Evolutionary conservation across 1,140 invertebrate species (phyloP).

Genomic region (Drosophila albomicans): DNA sequence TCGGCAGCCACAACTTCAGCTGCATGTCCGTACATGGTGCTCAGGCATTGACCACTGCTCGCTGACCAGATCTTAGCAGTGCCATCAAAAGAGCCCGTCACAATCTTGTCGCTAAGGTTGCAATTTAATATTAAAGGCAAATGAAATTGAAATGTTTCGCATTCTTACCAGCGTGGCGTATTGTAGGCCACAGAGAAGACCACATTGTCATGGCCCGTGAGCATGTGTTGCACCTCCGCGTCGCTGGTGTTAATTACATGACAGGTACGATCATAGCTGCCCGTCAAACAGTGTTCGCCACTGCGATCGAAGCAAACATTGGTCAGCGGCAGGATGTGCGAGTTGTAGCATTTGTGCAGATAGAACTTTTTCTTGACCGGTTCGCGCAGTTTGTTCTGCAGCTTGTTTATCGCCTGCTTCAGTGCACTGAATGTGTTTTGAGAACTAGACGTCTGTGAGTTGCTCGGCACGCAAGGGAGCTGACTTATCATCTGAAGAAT

Average conservation of each 20-base stretch:
- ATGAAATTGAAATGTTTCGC: not conserved
- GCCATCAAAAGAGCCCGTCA: constrained; percentile 93
- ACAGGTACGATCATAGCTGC: constrained; percentile 94
- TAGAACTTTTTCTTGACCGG: constrained; percentile 88
- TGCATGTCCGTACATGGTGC: constrained; percentile 90
- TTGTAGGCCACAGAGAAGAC: constrained; percentile 93
- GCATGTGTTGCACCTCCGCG: constrained; percentile 89
- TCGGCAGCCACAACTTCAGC: constrained; percentile 90
- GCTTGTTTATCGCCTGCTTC: constrained; percentile 85
- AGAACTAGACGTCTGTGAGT: constrained; percentile 38
- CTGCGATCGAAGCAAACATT: constrained; percentile 91
- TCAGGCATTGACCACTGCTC: constrained; percentile 88
- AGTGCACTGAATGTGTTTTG: constrained; percentile 75
- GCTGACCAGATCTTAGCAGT: constrained; percentile 89
- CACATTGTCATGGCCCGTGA: constrained; percentile 92
- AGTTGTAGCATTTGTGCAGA: constrained; percentile 89
- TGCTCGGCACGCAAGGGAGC: constrained; percentile 19
- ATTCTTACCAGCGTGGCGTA: constrained; percentile 89
- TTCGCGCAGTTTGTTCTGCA: constrained; percentile 86
- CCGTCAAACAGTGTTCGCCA: constrained; percentile 91
- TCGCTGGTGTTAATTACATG: constrained; percentile 92
- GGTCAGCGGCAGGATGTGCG: constrained; percentile 91
- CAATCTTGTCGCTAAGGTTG: constrained; percentile 88
- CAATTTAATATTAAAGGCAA: not conserved
- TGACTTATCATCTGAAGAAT: not conserved